A percentile compares a stretch with the other conserved stretches of the same genome.
Evolutionary conservation across 1,140 invertebrate species (phyloP).

Genomic region (Berghia stephanieae): DNA sequence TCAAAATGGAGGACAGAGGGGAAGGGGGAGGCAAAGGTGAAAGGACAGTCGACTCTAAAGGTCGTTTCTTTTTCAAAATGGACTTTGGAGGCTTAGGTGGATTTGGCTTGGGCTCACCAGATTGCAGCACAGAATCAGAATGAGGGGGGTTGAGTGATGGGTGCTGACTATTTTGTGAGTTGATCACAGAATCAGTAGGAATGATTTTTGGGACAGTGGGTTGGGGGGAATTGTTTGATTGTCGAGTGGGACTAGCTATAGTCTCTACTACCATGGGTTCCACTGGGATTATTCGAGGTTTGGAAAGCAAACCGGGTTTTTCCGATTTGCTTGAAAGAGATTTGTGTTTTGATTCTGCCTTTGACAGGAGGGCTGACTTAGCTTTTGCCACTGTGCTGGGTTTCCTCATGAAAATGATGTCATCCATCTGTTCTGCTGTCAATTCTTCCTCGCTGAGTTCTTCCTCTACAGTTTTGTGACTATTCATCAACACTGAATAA

Average conservation of each 20-base stretch:
- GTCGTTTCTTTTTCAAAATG: not conserved
- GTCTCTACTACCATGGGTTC: conserved; percentile 8
- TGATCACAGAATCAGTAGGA: not conserved
- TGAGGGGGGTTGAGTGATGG: not conserved
- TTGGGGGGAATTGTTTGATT: not conserved
- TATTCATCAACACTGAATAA: too few relatives aligned
- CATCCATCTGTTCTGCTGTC: conserved; percentile 31
- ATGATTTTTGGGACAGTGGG: conserved; percentile 5
- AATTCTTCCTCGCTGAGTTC: conserved; percentile 30
- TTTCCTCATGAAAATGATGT: conserved; percentile 29
- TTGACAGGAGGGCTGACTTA: not conserved
- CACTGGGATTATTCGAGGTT: conserved; percentile 14
- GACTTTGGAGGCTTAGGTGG: conserved; percentile 6
- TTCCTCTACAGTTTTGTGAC: conserved; percentile 33
- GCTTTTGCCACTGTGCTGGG: not conserved
- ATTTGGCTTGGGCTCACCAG: not conserved
- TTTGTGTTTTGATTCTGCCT: not conserved
- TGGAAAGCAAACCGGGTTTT: not conserved
- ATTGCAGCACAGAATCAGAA: not conserved
- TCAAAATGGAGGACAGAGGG: too few relatives aligned
- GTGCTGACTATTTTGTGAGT: not conserved
- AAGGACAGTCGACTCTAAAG: not conserved
- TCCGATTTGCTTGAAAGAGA: not conserved
- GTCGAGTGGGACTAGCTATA: not conserved
- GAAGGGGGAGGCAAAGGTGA: not conserved